Evolutionary conservation across 2,113 vertebrate species (phyloP).

Genomic region (Vicugna pacos): DNA sequence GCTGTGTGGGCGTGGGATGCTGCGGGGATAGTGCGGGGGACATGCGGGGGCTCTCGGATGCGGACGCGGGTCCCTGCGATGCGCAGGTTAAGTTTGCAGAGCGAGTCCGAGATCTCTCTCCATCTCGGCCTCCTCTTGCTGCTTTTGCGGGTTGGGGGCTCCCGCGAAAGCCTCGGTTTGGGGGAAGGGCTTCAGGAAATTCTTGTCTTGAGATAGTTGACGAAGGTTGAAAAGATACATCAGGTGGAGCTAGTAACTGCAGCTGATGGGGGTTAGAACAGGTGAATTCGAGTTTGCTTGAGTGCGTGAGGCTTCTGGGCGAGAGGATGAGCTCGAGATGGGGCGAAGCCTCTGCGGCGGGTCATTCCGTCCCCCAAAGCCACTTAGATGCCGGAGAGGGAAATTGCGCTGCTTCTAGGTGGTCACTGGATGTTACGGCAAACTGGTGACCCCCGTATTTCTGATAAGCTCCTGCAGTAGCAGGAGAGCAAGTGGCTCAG

Average conservation of each 20-base stretch:
- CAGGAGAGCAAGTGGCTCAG: not conserved
- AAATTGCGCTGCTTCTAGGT: not conserved
- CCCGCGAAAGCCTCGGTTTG: not conserved
- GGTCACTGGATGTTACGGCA: not conserved
- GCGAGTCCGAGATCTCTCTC: not conserved
- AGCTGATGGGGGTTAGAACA: not conserved
- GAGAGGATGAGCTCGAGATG: not conserved
- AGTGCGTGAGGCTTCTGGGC: not conserved
- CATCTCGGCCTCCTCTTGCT: not conserved
- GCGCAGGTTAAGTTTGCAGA: conserved; percentile 56
- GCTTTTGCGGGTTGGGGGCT: not conserved
- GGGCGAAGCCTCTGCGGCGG: not conserved
- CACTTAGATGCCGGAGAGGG: not conserved
- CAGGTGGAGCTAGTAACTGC: conserved; percentile 49
- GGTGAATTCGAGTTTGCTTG: not conserved
- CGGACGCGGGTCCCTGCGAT: not conserved
- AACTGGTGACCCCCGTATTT: not conserved
- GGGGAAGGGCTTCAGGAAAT: conserved; percentile 60
- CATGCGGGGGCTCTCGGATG: not conserved
- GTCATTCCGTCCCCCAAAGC: conserved; percentile 5
- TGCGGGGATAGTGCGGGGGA: not conserved
- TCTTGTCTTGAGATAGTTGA: conserved; percentile 69
- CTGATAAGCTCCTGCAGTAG: not conserved
- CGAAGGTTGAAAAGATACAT: conserved; percentile 65
- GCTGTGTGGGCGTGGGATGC: not conserved